phyloP scores from a whole-genome alignment of 2,888 invertebrate genomes.

The Leucoptera coffeella region DNA sequence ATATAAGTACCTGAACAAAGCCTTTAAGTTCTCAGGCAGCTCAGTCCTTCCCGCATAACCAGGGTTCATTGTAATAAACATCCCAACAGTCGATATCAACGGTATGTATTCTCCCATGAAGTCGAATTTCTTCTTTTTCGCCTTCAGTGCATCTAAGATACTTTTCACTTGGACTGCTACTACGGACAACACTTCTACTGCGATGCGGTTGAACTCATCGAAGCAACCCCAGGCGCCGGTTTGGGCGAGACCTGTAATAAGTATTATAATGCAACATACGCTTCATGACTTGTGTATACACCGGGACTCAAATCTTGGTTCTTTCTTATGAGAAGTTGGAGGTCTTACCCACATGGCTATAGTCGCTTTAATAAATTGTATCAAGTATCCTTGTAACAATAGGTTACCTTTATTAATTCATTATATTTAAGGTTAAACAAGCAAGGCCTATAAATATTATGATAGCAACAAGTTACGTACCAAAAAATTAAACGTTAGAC shows the following conservation, averaged over 20 bases:
- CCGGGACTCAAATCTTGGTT: too few species aligned
- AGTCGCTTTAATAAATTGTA: too few species aligned
- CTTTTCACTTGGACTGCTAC: constrained; percentile 90
- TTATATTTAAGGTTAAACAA: too few species aligned
- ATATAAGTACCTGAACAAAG: constrained; percentile 56
- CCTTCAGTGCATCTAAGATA: constrained; percentile 81
- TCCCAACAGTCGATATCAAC: constrained; percentile 72
- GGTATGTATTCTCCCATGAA: constrained; percentile 79
- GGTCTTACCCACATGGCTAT: too few species aligned
- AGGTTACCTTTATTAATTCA: too few species aligned
- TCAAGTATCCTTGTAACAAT: too few species aligned
- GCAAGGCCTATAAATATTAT: too few species aligned
- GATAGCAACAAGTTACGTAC: too few species aligned
- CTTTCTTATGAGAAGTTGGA: too few species aligned
- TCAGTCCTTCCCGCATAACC: constrained; percentile 91
- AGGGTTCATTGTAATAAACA: constrained; percentile 96
- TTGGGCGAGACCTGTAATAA: constrained; percentile 71
- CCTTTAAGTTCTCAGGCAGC: constrained; percentile 75
- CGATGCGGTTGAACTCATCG: constrained; percentile 93
- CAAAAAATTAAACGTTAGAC: too few species aligned
- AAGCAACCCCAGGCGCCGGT: constrained; percentile 97
- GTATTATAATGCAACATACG: too few species aligned
- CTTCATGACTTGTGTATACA: too few species aligned
- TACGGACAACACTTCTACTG: constrained; percentile 91
- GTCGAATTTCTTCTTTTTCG: constrained; percentile 70